Base-by-base conservation (phyloP, 2,113 vertebrate genomes). In the Epinephelus lanceolatus region DNA sequence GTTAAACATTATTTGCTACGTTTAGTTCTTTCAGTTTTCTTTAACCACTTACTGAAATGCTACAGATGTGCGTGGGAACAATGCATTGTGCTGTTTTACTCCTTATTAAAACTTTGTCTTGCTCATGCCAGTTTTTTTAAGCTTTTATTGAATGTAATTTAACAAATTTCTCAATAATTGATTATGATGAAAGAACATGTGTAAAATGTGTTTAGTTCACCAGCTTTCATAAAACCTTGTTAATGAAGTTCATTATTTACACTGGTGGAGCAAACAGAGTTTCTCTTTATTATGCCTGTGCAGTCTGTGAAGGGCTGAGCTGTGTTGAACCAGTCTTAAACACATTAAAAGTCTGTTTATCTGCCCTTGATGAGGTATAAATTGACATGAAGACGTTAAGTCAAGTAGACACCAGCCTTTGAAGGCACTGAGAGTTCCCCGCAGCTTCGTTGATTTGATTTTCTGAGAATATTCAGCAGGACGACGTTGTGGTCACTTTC, bases 391-490 rank as follows among this genome's bases (percentile, higher is more conserved):
- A 72, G 55, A 65, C 49, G 25, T 12, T 51, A 30, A 49, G 45
- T 55, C 1, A 68, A 56, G 56, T 7, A 56, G 40, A 63, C 49
- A 19, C n/a, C 51, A 42, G 42, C 30, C 47, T 63, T 51, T 47
- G 40, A 66, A 69, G 57, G 59, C 52, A n/a, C 7, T 23, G 18
- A 63, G 33, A 67, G 76, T 18, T 55, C 30, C 51, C 52, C 25
- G 42, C 40, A 45, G 83, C 56, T 76, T 67, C 40, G 47, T 47
- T 77, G 23, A 62, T 70, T 45, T 14, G 21, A 60, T 33, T 25
- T 66, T 70, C 11, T 37, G 11, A 45, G 77, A 81, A 72, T 45
- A 61, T 81, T 76, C 53, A 53, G 52, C 33, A 49, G 33, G 49
- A 27, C 17, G 40, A 27, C 37, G 51, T 5, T 49, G 55, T 42